phyloP scores from a whole-genome alignment of 1,140 invertebrate species.

The Caenorhabditis brenneri region DNA sequence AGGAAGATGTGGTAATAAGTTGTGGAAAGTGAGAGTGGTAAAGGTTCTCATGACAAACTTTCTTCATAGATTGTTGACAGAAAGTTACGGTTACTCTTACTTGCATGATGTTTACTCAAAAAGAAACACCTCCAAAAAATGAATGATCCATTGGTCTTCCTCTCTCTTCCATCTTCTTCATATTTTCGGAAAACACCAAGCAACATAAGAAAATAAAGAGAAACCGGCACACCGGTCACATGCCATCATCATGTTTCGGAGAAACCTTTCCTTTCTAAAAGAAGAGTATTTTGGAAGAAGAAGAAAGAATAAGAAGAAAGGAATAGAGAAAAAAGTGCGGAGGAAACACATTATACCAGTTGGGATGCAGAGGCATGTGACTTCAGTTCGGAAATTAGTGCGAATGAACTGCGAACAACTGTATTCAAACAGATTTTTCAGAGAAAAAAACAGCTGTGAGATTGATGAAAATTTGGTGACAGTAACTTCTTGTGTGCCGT shows the following conservation, averaged over 20 bases:
- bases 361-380: not conserved
- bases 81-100: not conserved
- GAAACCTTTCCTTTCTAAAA: slow-evolving; percentile 27
- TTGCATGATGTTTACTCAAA: not conserved
- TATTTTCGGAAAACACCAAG: not conserved
- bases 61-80: not conserved
- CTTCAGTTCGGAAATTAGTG: not conserved
- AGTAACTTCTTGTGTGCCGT: too few relatives aligned
- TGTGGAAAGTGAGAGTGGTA: too few relatives aligned
- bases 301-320: not conserved
- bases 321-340: not conserved
- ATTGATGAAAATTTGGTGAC: too few relatives aligned
- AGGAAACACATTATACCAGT: not conserved
- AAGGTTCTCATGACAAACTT: too few relatives aligned
- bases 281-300: slow-evolving; percentile 4
- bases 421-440: not conserved
- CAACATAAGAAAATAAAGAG: slow-evolving; percentile 21
- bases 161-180: not conserved
- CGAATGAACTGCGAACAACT: not conserved
- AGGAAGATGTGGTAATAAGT: too few relatives aligned
- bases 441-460: too few relatives aligned
- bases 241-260: slow-evolving; percentile 34
- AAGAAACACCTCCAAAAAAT: not conserved
- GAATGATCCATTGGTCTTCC: not conserved
- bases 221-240: slow-evolving; percentile 30